phyloP scores from a whole-genome alignment of 2,888 invertebrate species.

The Clivina fossor region DNA sequence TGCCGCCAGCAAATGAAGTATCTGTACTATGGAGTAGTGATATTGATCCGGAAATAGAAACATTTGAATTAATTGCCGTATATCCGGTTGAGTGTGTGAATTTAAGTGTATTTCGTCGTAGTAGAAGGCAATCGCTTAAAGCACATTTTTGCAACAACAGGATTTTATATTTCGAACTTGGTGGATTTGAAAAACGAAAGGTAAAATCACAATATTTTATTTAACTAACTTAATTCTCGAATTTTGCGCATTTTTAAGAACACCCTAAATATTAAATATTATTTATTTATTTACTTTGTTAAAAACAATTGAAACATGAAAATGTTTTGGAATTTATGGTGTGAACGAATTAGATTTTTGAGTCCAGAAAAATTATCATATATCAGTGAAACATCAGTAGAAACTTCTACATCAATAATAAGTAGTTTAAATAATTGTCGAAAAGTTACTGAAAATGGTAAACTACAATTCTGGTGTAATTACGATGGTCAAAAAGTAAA shows the following conservation, averaged over 20 bases:
- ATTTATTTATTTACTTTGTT: background rate
- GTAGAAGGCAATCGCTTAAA: conserved; percentile 62
- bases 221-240: too few relatives aligned
- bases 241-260: too few relatives aligned
- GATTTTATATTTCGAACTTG: conserved; percentile 68
- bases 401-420: conserved; percentile 53
- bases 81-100: conserved; percentile 61
- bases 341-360: conserved; percentile 56
- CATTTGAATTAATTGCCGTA: conserved; percentile 62
- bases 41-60: conserved; percentile 64
- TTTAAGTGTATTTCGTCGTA: conserved; percentile 63
- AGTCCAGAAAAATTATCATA: conserved; percentile 54
- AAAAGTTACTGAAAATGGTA: conserved; percentile 45
- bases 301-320: conserved; percentile 40
- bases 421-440: conserved; percentile 54
- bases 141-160: conserved; percentile 56
- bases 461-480: conserved; percentile 51
- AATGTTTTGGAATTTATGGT: conserved; percentile 66
- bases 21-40: conserved; percentile 50
- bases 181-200: conserved; percentile 60
- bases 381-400: conserved; percentile 58
- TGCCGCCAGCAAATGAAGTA: conserved; percentile 49
- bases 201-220: too few relatives aligned
- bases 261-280: background rate
- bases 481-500: too few relatives aligned